Percentiles rank a stretch among this genome's conserved stretches.
Conservation (phyloP, 2,888 invertebrate species). For the Vesta saturnalis region DNA sequence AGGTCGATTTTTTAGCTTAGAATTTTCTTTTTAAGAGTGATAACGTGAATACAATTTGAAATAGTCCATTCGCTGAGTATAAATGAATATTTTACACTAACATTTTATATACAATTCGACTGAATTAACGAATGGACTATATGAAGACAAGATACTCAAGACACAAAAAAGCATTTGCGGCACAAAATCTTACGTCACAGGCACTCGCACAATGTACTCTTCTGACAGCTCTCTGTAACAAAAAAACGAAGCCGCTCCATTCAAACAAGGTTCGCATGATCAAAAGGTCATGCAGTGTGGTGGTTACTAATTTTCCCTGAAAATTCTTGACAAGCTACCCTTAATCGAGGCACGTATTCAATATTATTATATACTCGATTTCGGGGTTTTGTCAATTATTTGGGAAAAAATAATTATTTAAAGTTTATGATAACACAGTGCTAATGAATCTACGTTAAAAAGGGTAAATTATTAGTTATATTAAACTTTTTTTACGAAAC, state of each 20-base stretch:
- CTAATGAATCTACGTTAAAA: not conserved
- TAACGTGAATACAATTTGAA: too few relatives aligned
- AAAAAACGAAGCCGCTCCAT: conserved; percentile 58
- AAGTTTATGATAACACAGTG: not conserved
- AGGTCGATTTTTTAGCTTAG: too few relatives aligned
- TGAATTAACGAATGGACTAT: too few relatives aligned
- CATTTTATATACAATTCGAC: not conserved
- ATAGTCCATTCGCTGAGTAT: too few relatives aligned
- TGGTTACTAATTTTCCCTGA: conserved; percentile 30
- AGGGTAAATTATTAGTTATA: too few relatives aligned
- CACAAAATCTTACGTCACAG: conserved; percentile 80
- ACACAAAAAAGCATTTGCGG: conserved; percentile 45
- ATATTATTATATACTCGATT: not conserved
- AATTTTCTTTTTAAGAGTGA: too few relatives aligned
- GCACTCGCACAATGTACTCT: conserved; percentile 86
- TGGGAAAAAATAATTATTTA: conserved; percentile 3
- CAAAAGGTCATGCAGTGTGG: conserved; percentile 34
- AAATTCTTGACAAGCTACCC: conserved; percentile 24
- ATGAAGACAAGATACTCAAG: conserved; percentile 41
- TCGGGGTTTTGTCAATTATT: conserved; percentile 6
- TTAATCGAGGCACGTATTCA: not conserved
- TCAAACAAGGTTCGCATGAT: conserved; percentile 49
- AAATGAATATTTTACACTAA: too few relatives aligned
- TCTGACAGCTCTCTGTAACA: conserved; percentile 74
- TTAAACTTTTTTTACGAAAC: not conserved